Evolutionary conservation across 1,140 invertebrate species (phyloP).

Genomic region (Trialeurodes vaporariorum): DNA sequence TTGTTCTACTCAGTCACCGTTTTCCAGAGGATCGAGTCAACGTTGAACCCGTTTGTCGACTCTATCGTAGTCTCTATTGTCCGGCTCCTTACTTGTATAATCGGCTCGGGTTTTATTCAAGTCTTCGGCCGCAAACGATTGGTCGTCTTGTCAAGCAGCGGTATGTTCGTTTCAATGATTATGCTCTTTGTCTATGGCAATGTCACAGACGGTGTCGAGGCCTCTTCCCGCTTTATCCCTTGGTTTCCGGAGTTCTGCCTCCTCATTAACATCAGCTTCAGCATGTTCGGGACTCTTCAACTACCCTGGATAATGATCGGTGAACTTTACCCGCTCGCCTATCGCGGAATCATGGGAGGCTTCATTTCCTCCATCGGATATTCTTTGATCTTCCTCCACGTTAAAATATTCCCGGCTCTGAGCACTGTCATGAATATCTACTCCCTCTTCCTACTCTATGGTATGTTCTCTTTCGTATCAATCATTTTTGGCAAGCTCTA

Average conservation of each 20-base stretch:
- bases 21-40: conserved; percentile 48
- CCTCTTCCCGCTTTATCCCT: conserved; percentile 36
- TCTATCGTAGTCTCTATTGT: conserved; percentile 56
- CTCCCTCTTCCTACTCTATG: conserved; percentile 50
- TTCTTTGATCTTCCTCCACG: conserved; percentile 49
- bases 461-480: conserved; percentile 42
- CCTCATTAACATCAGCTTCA: conserved; percentile 47
- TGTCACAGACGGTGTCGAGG: conserved; percentile 29
- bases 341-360: conserved; percentile 51
- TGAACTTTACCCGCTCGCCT: conserved; percentile 47
- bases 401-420: conserved; percentile 51
- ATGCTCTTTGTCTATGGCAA: conserved; percentile 35
- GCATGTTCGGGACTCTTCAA: conserved; percentile 52
- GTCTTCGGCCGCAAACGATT: conserved; percentile 51
- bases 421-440: conserved; percentile 40
- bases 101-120: conserved; percentile 50
- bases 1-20: conserved; percentile 61
- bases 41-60: conserved; percentile 45
- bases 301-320: conserved; percentile 64
- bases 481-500: conserved; percentile 46
- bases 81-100: conserved; percentile 48
- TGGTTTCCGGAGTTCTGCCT: conserved; percentile 52
- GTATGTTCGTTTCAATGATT: conserved; percentile 46
- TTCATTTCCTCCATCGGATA: conserved; percentile 52
- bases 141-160: conserved; percentile 47